phyloP scores from a whole-genome alignment of 2,113 vertebrate genomes.

The Sinocyclocheilus rhinocerous region DNA sequence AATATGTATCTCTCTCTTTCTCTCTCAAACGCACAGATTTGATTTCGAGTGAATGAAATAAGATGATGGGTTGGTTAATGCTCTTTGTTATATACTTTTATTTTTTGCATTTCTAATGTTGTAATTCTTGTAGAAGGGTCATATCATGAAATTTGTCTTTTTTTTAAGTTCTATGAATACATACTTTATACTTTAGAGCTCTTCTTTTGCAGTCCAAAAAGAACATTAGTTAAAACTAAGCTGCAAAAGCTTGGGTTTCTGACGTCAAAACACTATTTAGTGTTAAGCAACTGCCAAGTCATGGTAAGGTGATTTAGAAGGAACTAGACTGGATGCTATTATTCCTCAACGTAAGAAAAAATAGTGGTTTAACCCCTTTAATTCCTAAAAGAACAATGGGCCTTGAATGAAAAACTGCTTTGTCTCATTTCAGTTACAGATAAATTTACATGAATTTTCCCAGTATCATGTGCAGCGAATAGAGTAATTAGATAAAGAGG shows the following conservation, averaged over 20 bases:
- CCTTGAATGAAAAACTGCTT: neutral
- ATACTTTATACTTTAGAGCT: neutral
- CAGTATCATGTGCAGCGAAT: neutral
- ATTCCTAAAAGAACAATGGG: neutral
- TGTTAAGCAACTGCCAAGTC: neutral
- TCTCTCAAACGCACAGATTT: neutral
- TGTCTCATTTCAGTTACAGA: neutral
- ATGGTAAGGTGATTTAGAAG: neutral
- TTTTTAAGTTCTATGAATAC: neutral
- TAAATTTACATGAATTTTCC: neutral
- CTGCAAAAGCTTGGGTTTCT: neutral
- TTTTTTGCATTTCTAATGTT: neutral
- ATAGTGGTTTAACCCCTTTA: neutral
- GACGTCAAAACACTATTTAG: neutral
- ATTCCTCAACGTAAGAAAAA: neutral
- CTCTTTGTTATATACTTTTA: neutral
- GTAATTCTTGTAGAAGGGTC: neutral
- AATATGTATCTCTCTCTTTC: conserved; percentile 17
- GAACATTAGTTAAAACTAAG: neutral
- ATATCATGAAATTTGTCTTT: neutral
- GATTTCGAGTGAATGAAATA: neutral
- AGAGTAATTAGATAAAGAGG: conserved; percentile 23
- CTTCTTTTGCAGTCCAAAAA: neutral
- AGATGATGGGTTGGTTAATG: neutral
- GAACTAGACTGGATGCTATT: neutral